Evolutionary conservation across 2,797 vertebrate genomes (phyloP).

Genomic region (Atherinosoma microstoma): DNA sequence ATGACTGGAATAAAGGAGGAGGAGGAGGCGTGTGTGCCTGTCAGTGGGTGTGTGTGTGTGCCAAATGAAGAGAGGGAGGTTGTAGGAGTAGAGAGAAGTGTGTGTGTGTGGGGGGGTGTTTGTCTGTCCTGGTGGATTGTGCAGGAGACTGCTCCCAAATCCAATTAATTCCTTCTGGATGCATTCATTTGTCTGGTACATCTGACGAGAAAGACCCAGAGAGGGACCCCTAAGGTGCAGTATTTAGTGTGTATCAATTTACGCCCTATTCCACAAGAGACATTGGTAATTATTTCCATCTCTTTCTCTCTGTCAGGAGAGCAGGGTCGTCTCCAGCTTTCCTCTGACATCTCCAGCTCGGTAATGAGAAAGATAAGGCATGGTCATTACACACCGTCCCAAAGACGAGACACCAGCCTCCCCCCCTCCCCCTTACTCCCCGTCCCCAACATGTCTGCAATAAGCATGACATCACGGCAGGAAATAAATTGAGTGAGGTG

Average conservation of each 20-base stretch:
- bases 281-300: constrained; percentile 80
- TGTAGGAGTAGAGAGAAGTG: constrained; percentile 51
- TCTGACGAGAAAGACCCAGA: constrained; percentile 59
- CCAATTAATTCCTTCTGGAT: constrained; percentile 86
- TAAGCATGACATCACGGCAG: constrained; percentile 49
- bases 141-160: constrained; percentile 81
- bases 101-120: constrained; percentile 54
- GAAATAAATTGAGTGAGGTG: constrained; percentile 31
- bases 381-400: constrained; percentile 70
- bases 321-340: constrained; percentile 54
- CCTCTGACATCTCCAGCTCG: constrained; percentile 66
- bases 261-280: constrained; percentile 78
- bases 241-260: constrained; percentile 83
- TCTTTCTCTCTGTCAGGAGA: constrained; percentile 67
- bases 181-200: constrained; percentile 80
- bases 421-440: background rate
- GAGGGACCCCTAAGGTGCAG: constrained; percentile 72
- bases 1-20: constrained; percentile 81
- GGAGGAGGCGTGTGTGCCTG: constrained; percentile 48
- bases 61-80: constrained; percentile 32
- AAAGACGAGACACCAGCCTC: constrained; percentile 29
- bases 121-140: constrained; percentile 78
- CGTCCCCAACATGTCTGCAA: constrained; percentile 53
- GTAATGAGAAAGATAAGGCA: constrained; percentile 76
- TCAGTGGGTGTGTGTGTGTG: constrained; percentile 43